Base-by-base conservation (phyloP, 2,888 invertebrate genomes). In the Subacronicta megacephala region DNA sequence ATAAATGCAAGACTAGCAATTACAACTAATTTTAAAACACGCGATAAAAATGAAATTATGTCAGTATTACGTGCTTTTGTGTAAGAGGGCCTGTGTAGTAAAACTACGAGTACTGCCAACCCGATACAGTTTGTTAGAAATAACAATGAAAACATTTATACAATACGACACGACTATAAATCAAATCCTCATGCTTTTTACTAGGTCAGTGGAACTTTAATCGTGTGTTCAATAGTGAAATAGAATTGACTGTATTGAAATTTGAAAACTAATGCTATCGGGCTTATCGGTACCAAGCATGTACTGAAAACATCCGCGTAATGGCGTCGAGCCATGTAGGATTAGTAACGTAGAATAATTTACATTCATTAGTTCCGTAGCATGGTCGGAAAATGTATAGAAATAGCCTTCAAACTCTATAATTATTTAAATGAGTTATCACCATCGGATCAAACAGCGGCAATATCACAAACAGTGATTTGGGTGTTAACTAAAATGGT, bases 1-100 rank as follows among this genome's bases (percentile, higher is more conserved):
- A 57, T 54, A 49, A 54, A 71, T 45, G 44, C 40, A 47, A 52
- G 12, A 44, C 47, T 26, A 31, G 42, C 45, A 46, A 71, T 64
- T 60, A 74, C 62, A 69, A 42, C 7, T 50, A 44, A 71, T 54
- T 50, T 57, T 46, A 31, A 51, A 58, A 57, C 36, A 55, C 16
- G 60, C 56, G 10, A 50, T 51, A 53, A 71, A 74, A 65, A 60
- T 43, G 36, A 54, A 75, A 75, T 71, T 64, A 71, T 65, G 50
- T 75, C 57, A 71, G 66, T 53, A 26, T 71, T 57, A 71, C 54
- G 51, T 49, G 54, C 54, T 7, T 37, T 37, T 17, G 58, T 36
- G 23, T 23, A 73, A 61, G 37, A 45, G 62, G 69, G 68, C 35
- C 54, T 47, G 15, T 2, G 36, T 37, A 53, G 33, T 66, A 60